These are phyloP conservation scores for Bryconaethiops microstoma DNA, from an alignment of 2,797 vertebrate genomes.

Conservation along the genomic window DNA sequence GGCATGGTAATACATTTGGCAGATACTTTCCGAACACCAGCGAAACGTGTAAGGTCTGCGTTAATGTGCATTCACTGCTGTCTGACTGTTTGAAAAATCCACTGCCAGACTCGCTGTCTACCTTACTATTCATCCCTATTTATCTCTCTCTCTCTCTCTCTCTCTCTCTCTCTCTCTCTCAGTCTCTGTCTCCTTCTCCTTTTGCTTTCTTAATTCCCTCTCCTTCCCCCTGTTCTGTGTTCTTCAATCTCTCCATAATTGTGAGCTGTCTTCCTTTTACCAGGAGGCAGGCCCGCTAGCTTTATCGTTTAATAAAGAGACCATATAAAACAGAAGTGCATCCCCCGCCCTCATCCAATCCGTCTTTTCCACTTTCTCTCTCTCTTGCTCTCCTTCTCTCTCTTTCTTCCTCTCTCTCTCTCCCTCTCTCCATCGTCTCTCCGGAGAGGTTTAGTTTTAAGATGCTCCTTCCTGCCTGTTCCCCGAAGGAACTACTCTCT, in stretches of 20 bases:
- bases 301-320: slow-evolving; percentile 57
- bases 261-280: slow-evolving; percentile 41
- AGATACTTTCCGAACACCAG: slow-evolving; percentile 12
- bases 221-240: slow-evolving; percentile 18
- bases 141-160: background rate
- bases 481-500: slow-evolving; percentile 39
- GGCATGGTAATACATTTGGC: slow-evolving; percentile 7
- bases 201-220: background rate
- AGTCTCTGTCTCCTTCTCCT: background rate
- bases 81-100: slow-evolving; percentile 34
- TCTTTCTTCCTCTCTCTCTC: background rate
- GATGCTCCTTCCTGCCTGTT: slow-evolving; percentile 42
- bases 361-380: background rate
- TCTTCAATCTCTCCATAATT: slow-evolving; percentile 48
- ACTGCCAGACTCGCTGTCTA: slow-evolving; percentile 3
- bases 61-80: slow-evolving; percentile 31
- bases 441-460: slow-evolving; percentile 49
- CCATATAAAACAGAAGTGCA: slow-evolving; percentile 49
- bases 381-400: background rate
- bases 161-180: background rate
- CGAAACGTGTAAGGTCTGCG: slow-evolving; percentile 19
- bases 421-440: slow-evolving; percentile 27
- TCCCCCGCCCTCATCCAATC: background rate
- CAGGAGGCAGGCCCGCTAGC: slow-evolving; percentile 40
- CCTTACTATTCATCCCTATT: background rate